Conservation (phyloP, 2,797 vertebrate species). For the Intellagama lesueurii region DNA sequence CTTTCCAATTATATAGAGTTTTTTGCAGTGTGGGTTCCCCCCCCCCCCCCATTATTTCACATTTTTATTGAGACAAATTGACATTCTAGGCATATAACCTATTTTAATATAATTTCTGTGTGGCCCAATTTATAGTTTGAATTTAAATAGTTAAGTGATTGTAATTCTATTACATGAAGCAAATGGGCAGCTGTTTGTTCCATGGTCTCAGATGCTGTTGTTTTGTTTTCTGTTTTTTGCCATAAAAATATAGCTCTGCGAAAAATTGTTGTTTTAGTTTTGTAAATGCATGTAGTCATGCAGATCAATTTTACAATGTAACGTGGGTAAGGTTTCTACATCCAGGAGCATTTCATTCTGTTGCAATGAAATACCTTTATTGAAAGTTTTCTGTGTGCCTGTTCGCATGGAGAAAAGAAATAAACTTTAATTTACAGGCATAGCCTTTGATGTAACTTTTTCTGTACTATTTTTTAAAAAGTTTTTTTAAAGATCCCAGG, state of each 20-base stretch:
- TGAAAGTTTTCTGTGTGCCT: background rate
- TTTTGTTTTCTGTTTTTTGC: background rate
- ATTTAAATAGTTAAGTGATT: background rate
- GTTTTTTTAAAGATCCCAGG: background rate
- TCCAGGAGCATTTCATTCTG: background rate
- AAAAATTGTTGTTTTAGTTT: background rate
- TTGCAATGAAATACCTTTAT: background rate
- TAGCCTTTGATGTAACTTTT: background rate
- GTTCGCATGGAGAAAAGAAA: background rate
- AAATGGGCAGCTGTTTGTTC: background rate
- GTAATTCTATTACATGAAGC: background rate
- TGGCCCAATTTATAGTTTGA: background rate
- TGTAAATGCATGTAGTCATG: too few species aligned
- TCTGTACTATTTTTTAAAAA: background rate
- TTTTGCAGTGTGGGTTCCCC: background rate
- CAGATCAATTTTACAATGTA: constrained; percentile 4
- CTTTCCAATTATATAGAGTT: background rate
- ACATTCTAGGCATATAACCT: background rate
- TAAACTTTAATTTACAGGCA: background rate
- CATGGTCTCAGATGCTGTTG: background rate
- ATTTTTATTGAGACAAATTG: background rate
- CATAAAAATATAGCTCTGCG: background rate
- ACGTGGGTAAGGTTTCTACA: background rate
- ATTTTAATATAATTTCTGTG: background rate
- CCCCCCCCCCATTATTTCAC: background rate